phyloP scores from a whole-genome alignment of 2,888 invertebrate genomes.

The Branchipolynoe longqiensis region DNA sequence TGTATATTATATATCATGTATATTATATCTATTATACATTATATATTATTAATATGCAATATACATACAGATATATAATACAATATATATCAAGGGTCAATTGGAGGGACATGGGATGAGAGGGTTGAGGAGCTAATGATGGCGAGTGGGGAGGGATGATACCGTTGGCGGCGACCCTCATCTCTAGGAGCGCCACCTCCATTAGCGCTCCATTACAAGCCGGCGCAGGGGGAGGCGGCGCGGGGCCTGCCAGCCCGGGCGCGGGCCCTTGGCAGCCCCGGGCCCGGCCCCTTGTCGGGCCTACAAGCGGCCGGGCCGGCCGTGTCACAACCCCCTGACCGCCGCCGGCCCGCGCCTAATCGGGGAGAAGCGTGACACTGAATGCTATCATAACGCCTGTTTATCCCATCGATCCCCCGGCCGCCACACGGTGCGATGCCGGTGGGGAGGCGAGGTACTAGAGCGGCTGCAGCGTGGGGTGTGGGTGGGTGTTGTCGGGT shows the following conservation, averaged over 20 bases:
- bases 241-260: constrained; percentile 7
- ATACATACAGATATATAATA: too few species aligned
- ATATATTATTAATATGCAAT: too few species aligned
- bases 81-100: too few species aligned
- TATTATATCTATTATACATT: too few species aligned
- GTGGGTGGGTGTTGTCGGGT: neutral
- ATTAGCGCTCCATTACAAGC: constrained; percentile 18
- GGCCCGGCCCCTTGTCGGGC: too few species aligned
- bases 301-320: constrained; percentile 9
- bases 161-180: neutral
- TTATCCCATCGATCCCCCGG: constrained; percentile 22
- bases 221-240: neutral
- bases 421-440: neutral
- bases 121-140: neutral
- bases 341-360: constrained; percentile 4
- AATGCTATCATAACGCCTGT: constrained; percentile 41
- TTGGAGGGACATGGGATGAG: neutral
- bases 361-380: constrained; percentile 45
- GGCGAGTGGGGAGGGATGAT: neutral
- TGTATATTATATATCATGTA: too few species aligned
- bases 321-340: constrained; percentile 49
- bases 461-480: neutral
- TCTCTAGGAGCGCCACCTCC: constrained; percentile 13
- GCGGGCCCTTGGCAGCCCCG: constrained; percentile 1
- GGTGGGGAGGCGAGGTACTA: too few species aligned